Evolutionary conservation across 2,113 vertebrate species (phyloP), one percentile per base, ranked within the genome.

Genomic region (Hypanus sabinus): DNA sequence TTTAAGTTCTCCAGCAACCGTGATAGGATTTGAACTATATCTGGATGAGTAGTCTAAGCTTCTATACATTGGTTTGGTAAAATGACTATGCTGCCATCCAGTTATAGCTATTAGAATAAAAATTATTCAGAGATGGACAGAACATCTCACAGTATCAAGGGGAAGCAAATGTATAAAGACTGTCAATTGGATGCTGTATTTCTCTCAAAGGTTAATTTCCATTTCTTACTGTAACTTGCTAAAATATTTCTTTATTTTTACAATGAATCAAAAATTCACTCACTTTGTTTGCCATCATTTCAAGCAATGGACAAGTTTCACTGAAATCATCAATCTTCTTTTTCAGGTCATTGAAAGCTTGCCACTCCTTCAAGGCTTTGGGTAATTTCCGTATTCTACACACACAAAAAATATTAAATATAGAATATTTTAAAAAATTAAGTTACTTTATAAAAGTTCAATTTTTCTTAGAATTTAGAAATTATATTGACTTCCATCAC

Each of bases 251-350:
- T 27, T 73, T 46, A 46, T 22, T 46, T 71, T 70, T 38, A 12
- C 70, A 71, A 93, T 88, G 6, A 65, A 92, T 68, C 38, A 70
- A 91, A 46, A 24, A 93, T 46, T 79, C 14, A 95, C 95, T 62
- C 94, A 97, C 97, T 96, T 98, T 97, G 96, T 97, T 96, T 94
- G 97, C 95, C 97, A 98, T 98, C 97, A 98, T 97, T 96, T 96
- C 95, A 95, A 98, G 97, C 94, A 98, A 96, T 71, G 97, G 97
- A 94, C 97, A 98, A 76, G 95, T 96, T 94, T 97, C 97, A 20
- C 95, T 96, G 95, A 98, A 98, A 96, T 98, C 97, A 95, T 98
- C 97, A 18, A 98, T 96, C 71, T 94, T 97, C 85, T 96, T 97
- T 95, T 98, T 98, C 30, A 98, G 95, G 62, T 98, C 97, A 94